These are phyloP conservation scores for Megaceryle torquata DNA, from an alignment of 2,113 vertebrate genomes.

Conservation along the genomic window DNA sequence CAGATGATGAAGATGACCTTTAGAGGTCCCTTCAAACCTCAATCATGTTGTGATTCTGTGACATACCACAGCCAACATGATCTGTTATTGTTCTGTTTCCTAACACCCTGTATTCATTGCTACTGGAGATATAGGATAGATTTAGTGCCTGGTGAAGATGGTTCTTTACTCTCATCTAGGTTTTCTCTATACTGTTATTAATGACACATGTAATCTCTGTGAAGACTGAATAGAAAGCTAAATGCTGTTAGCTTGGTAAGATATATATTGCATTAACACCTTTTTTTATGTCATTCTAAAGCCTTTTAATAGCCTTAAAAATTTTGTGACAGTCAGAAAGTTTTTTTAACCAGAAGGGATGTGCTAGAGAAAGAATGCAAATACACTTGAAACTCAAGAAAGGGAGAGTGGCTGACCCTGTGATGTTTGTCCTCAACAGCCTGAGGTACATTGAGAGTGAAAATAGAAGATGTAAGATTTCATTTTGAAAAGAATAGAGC, in stretches of 20 bases:
- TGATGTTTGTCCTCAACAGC: neutral
- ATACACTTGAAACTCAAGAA: neutral
- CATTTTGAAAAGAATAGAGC: neutral
- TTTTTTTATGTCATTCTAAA: neutral
- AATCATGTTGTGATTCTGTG: neutral
- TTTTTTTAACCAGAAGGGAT: neutral
- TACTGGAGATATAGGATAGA: neutral
- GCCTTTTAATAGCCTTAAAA: neutral
- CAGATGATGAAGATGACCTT: neutral
- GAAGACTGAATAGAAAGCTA: neutral
- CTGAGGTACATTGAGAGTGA: neutral
- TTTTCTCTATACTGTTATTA: neutral
- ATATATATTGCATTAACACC: neutral
- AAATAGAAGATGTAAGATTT: neutral
- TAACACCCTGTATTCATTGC: neutral
- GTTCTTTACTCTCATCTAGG: neutral
- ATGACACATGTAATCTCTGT: neutral
- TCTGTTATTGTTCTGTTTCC: neutral
- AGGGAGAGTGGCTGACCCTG: neutral
- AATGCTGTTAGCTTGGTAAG: neutral
- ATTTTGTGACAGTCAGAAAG: neutral
- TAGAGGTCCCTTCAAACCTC: neutral
- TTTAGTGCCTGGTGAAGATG: neutral
- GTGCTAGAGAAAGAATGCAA: neutral
- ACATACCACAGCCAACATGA: neutral